Conservation (phyloP, 2,113 vertebrate species). For the Salvelinus sp. region DNA sequence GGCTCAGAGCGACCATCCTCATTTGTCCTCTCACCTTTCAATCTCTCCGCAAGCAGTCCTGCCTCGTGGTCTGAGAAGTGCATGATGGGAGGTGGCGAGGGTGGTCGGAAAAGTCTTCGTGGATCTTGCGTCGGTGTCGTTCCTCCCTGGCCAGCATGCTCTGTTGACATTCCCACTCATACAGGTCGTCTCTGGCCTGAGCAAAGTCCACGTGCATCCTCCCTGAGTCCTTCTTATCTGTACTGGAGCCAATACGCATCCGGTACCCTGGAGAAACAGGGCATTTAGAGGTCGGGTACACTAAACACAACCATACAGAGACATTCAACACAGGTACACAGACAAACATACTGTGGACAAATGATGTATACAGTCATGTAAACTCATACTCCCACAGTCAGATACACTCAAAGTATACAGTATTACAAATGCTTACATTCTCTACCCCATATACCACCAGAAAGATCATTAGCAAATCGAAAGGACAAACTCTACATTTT, state of each 20-base stretch:
- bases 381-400: neutral
- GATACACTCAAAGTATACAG: neutral
- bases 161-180: slow-evolving; percentile 91
- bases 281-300: neutral
- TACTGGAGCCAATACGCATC: slow-evolving; percentile 89
- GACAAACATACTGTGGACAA: neutral
- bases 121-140: slow-evolving; percentile 83
- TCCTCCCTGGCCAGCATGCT: slow-evolving; percentile 86
- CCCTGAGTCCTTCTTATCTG: slow-evolving; percentile 90
- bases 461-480: neutral
- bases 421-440: neutral
- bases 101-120: slow-evolving; percentile 83
- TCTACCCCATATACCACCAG: neutral
- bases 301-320: too few relatives aligned
- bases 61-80: slow-evolving; percentile 90
- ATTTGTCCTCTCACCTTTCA: slow-evolving; percentile 80
- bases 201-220: slow-evolving; percentile 91
- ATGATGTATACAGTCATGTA: neutral
- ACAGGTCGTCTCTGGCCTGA: slow-evolving; percentile 88
- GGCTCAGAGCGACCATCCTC: neutral
- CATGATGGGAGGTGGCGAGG: slow-evolving; percentile 86
- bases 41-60: slow-evolving; percentile 83
- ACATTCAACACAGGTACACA: neutral
- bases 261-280: slow-evolving; percentile 79
- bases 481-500: neutral